Evolutionary conservation across 2,888 invertebrate genomes (phyloP), one percentile per base, ranked within the genome.

Genomic region (Galerucella calmariensis): DNA sequence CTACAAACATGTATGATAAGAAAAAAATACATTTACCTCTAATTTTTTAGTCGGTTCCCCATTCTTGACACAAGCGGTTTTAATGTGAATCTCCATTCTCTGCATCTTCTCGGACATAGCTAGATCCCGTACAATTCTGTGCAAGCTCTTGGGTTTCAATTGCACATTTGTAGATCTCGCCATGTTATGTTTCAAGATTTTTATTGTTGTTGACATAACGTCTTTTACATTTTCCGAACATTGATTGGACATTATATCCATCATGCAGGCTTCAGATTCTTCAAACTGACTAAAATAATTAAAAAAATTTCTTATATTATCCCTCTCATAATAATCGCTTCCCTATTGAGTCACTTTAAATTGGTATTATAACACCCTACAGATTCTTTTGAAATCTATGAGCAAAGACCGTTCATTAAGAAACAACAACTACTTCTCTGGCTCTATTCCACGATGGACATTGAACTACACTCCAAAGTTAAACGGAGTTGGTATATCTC

Each of bases 21-120:
- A 20, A 20, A 20, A 20, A 20, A 20, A 20, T 2, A n/a, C 14
- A 24, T 8, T 53, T 69, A 69, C 69, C 53, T 69, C 62, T 16
- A 69, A 53, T 69, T 69, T 63, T 51, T 69, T 11, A 11, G 51
- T 35, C 1, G 51, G 4, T 9, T 62, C 41, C 20, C 69, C 69
- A 16, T 69, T 69, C n/a, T 46, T 27, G 10, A 53, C 10, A 10
- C 69, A 69, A 5, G 51, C 24, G 20, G 46, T 61, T 69, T 69
- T 69, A 3, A 48, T 27, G 24, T 69, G 59, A 6, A 27, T 14
- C 48, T 69, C 69, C 8, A 69, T 41, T 41, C 53, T 62, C 3
- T 69, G 35, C 53, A 63, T 62, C 14, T 69, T 69, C 2, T 69
- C 44, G 1, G 62, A 48, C 44, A 35, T 12, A 11, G 6, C 63